Conservation (phyloP, 2,888 invertebrate genomes). For the Meghimatium bilineatum region DNA sequence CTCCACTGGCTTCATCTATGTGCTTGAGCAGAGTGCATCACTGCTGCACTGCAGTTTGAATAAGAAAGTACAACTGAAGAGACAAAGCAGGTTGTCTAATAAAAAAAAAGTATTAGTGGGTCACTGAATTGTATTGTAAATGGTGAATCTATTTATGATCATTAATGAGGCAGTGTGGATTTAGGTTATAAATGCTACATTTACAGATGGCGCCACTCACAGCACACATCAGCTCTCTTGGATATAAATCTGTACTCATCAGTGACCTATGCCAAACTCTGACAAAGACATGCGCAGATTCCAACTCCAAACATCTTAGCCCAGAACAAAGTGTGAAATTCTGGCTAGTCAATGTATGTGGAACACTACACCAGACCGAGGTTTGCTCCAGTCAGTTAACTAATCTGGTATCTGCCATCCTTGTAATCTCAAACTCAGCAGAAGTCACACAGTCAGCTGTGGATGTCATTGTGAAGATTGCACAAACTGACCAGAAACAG, state of each 20-base stretch:
- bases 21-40: no score
- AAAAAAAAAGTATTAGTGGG: no score
- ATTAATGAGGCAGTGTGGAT: no score
- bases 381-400: constrained; percentile 53
- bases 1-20: no score
- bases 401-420: constrained; percentile 57
- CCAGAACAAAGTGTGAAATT: background rate
- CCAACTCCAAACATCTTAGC: background rate
- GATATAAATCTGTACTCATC: constrained; percentile 10
- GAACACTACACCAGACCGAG: constrained; percentile 29
- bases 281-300: background rate
- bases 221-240: constrained; percentile 5
- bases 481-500: constrained; percentile 59
- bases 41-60: no score
- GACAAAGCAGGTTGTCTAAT: no score
- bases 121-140: no score
- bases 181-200: no score
- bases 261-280: constrained; percentile 55
- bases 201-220: constrained; percentile 14
- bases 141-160: no score
- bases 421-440: constrained; percentile 52
- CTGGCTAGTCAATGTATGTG: constrained; percentile 51
- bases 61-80: no score
- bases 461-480: constrained; percentile 56
- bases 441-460: constrained; percentile 53